Evolutionary conservation across 1,140 invertebrate species (phyloP).

Genomic region (Capitella teleta): DNA sequence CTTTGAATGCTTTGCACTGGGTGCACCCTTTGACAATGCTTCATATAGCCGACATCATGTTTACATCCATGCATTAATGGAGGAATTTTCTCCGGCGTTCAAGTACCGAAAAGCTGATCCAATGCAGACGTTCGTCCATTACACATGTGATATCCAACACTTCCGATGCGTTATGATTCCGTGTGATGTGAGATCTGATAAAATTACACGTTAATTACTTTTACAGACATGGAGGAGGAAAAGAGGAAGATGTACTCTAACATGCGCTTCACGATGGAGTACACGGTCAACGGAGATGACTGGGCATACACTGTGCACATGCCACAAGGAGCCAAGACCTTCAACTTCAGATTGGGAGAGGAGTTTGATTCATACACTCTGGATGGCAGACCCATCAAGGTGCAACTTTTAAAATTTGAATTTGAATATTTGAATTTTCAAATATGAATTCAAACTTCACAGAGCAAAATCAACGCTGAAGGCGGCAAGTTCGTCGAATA

Average conservation of each 20-base stretch:
- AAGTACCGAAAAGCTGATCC: too few species aligned
- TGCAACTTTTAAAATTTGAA: neutral
- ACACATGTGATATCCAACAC: too few species aligned
- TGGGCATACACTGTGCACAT: constrained; percentile 9
- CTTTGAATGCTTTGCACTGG: too few species aligned
- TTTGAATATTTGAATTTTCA: too few species aligned
- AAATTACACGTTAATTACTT: neutral
- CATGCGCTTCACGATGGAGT: constrained; percentile 9
- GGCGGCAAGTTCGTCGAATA: constrained; percentile 7
- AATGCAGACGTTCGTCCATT: too few species aligned
- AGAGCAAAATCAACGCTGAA: constrained; percentile 1
- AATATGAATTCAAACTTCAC: too few species aligned
- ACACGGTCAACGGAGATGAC: constrained; percentile 1
- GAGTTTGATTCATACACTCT: constrained; percentile 7
- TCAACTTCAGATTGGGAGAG: constrained; percentile 3
- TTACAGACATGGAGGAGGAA: constrained; percentile 10
- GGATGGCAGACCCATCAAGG: constrained; percentile 6
- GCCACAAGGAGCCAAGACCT: constrained; percentile 7
- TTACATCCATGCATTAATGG: too few species aligned
- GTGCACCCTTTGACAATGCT: too few species aligned
- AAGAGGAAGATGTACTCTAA: constrained; percentile 7
- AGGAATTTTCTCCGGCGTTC: too few species aligned
- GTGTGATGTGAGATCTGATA: too few species aligned
- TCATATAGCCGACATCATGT: too few species aligned
- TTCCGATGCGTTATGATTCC: too few species aligned